Evolutionary conservation across 1,140 invertebrate species (phyloP).

Genomic region (Armadillidium nasatum): DNA sequence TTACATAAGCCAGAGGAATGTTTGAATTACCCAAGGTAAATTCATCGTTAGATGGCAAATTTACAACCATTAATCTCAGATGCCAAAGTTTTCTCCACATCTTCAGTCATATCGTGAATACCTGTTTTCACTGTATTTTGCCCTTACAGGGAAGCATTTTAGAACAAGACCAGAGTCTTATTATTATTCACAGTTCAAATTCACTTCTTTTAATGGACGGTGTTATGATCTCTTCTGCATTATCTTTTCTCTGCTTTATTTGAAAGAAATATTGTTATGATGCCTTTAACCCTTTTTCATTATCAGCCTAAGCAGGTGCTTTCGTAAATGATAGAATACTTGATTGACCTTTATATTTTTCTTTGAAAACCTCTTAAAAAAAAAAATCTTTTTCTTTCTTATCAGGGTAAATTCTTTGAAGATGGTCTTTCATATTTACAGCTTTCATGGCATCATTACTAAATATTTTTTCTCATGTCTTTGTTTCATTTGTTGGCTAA

Average conservation of each 20-base stretch:
- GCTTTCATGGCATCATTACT: slow-evolving; percentile 34
- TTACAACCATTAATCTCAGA: slow-evolving; percentile 29
- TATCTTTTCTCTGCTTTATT: too few species aligned
- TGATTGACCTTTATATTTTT: slow-evolving; percentile 15
- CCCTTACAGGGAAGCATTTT: slow-evolving; percentile 30
- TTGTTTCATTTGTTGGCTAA: slow-evolving; percentile 32
- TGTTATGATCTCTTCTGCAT: not conserved
- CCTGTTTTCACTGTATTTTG: slow-evolving; percentile 17
- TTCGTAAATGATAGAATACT: slow-evolving; percentile 12
- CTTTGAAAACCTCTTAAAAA: slow-evolving; percentile 27
- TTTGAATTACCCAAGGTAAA: slow-evolving; percentile 29
- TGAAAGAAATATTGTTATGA: slow-evolving; percentile 28
- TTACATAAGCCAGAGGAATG: slow-evolving; percentile 29
- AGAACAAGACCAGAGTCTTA: slow-evolving; percentile 28
- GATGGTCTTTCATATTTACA: slow-evolving; percentile 40
- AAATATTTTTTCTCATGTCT: slow-evolving; percentile 34
- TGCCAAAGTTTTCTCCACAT: slow-evolving; percentile 37
- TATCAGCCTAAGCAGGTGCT: slow-evolving; percentile 19
- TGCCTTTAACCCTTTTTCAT: slow-evolving; percentile 29
- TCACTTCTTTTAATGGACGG: slow-evolving; percentile 17
- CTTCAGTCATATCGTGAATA: slow-evolving; percentile 32
- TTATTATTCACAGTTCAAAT: slow-evolving; percentile 34
- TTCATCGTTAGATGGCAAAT: slow-evolving; percentile 32
- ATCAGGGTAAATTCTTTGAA: slow-evolving; percentile 38
- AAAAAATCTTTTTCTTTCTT: slow-evolving; percentile 39